Evolutionary conservation across 2,888 invertebrate species (phyloP), one percentile per base, ranked within the genome.

Genomic region (Agonopterix alstromeriana): DNA sequence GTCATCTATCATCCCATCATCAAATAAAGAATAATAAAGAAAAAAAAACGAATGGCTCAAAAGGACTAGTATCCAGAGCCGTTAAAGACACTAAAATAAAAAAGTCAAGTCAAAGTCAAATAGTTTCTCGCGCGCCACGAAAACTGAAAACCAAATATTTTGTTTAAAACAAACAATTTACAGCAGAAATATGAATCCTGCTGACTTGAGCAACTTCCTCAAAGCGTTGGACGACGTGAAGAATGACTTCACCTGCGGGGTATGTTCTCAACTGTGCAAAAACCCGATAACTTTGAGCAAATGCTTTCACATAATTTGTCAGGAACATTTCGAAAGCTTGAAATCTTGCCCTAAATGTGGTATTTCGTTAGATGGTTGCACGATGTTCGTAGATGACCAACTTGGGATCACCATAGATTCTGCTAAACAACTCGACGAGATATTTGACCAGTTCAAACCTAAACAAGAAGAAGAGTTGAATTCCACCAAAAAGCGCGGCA

Each of bases 231-330:
- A 84, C 27, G 60, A 66, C 4, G 71, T 85, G 1, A 82, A 77
- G 57, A 58, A 75, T 42, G 78, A 79, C 51, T 79, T 77, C 27
- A 75, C 61, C 0, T 89, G 89, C 55, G 71, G 70, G 3, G 61
- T 73, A 47, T 89, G 89, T 54, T 57, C 53, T 0, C 60, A 86
- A 63, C 52, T 85, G 9, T 84, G 80, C 49, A 72, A 72, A 51
- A 66, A 86, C 46, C 85, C 87, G 0, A 74, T 83, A 3, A 79
- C 78, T 7, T 54, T 89, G n/a, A 82, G 77, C 47, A 70, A 74
- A 58, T 89, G 89, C 61, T 86, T 80, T 51, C 88, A 89, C 52
- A 55, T 82, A 0, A 73, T 88, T 52, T 89, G 89, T 54, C 63
- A 66, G 0, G 69, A 70, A 45, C 88, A 89, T 63, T 80, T 80